Evolutionary conservation across 2,888 invertebrate genomes (phyloP).

Genomic region (Bruchidius siliquastri): DNA sequence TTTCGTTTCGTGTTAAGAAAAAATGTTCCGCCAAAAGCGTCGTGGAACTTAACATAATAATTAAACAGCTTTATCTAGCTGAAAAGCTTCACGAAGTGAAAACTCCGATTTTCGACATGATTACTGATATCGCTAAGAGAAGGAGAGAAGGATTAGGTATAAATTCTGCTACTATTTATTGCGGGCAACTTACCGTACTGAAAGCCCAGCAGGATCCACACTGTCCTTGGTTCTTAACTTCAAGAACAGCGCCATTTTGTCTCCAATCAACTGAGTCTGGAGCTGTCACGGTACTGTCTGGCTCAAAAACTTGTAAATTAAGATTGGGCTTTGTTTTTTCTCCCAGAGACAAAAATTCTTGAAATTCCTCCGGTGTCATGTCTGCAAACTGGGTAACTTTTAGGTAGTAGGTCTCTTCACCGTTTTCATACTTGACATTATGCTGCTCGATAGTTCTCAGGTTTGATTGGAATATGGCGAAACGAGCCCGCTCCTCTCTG

Average conservation of each 20-base stretch:
- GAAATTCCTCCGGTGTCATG: slow-evolving; percentile 8
- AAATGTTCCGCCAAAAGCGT: too few relatives aligned
- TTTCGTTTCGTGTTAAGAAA: too few relatives aligned
- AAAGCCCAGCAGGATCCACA: slow-evolving; percentile 12
- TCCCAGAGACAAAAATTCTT: background rate
- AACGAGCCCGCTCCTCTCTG: slow-evolving; percentile 7
- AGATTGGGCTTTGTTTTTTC: background rate
- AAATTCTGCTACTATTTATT: too few relatives aligned
- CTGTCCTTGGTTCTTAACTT: slow-evolving; percentile 6
- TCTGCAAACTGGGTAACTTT: slow-evolving; percentile 6
- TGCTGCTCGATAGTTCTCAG: slow-evolving; percentile 9
- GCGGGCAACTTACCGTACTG: slow-evolving; percentile 11
- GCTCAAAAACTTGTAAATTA: background rate
- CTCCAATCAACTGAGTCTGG: slow-evolving; percentile 7
- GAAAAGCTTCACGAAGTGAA: too few relatives aligned
- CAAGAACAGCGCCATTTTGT: slow-evolving; percentile 1
- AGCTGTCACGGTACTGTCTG: background rate
- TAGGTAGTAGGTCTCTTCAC: slow-evolving; percentile 7
- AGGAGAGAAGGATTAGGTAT: too few relatives aligned
- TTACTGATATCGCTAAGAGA: too few relatives aligned
- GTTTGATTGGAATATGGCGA: slow-evolving; percentile 8
- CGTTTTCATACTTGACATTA: slow-evolving; percentile 6
- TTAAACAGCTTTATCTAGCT: too few relatives aligned
- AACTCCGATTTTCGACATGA: too few relatives aligned
- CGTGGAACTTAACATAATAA: too few relatives aligned